phyloP scores from a whole-genome alignment of 2,113 vertebrate genomes.

The Strigops habroptila region DNA sequence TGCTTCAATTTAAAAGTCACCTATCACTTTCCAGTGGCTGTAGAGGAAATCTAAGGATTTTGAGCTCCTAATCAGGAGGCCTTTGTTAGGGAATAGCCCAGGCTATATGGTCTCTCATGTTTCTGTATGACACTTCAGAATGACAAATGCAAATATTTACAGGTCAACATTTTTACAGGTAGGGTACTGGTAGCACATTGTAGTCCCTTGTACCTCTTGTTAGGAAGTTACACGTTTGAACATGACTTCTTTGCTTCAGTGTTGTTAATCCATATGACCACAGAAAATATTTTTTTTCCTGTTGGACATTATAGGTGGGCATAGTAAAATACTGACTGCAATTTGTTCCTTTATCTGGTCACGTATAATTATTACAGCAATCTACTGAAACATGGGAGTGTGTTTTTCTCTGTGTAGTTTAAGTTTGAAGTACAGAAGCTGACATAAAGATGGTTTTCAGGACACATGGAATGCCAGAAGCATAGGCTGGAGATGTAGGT shows the following conservation, averaged over 20 bases:
- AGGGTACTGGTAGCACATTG: accelerated
- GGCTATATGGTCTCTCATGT: not conserved
- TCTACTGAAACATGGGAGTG: not conserved
- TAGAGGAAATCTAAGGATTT: not conserved
- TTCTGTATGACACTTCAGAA: not conserved
- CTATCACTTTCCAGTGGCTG: not conserved
- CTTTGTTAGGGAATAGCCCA: not conserved
- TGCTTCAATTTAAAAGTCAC: not conserved
- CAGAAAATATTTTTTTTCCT: not conserved
- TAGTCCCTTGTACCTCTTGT: not conserved
- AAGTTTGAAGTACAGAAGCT: not conserved
- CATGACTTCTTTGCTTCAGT: not conserved
- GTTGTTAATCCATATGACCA: not conserved
- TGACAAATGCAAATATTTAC: not conserved
- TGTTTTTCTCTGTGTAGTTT: not conserved
- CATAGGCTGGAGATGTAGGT: not conserved
- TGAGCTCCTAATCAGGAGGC: not conserved
- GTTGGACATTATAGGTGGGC: not conserved
- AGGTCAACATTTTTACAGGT: not conserved
- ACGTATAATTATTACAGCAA: not conserved
- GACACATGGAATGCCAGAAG: not conserved
- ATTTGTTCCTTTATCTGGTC: not conserved
- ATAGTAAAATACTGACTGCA: not conserved
- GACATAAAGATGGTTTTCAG: not conserved
- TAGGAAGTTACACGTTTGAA: not conserved